phyloP scores from a whole-genome alignment of 2,888 invertebrate genomes.

The Eretmocerus hayati region DNA sequence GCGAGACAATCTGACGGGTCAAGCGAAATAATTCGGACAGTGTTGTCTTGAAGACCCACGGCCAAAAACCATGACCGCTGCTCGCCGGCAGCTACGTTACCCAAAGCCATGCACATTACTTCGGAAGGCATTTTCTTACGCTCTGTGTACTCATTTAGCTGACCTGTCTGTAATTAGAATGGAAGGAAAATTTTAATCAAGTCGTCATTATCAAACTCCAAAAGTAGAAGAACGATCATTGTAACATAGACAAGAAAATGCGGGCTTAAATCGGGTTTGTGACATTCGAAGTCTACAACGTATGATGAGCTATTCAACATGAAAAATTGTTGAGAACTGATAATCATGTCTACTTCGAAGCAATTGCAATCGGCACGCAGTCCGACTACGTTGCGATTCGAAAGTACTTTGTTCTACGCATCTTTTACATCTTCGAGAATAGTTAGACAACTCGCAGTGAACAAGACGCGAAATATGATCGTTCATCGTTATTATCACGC shows the following conservation, averaged over 20 bases:
- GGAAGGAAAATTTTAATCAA: constrained; percentile 14
- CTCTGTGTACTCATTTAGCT: constrained; percentile 96
- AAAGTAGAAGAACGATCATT: too few relatives aligned
- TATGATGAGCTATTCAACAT: neutral
- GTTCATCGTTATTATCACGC: too few relatives aligned
- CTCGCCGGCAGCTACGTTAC: constrained; percentile 91
- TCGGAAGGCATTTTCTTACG: constrained; percentile 94
- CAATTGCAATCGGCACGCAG: too few relatives aligned
- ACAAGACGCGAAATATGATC: constrained; percentile 37
- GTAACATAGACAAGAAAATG: too few relatives aligned
- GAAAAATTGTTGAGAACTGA: too few relatives aligned
- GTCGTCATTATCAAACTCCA: too few relatives aligned
- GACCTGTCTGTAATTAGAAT: constrained; percentile 75
- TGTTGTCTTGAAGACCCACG: constrained; percentile 91
- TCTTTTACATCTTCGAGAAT: constrained; percentile 36
- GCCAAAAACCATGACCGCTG: constrained; percentile 92
- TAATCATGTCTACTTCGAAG: too few relatives aligned
- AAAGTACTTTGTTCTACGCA: constrained; percentile 35
- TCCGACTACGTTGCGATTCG: too few relatives aligned
- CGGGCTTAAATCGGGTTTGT: neutral
- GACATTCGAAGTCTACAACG: neutral
- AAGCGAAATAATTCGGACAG: constrained; percentile 93
- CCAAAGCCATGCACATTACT: constrained; percentile 97
- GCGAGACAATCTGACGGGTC: constrained; percentile 94
- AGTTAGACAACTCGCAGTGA: constrained; percentile 34